Percentiles rank a stretch among this genome's conserved stretches.
Conservation (phyloP, 1,140 invertebrate species). For the Nasonia longicornis region DNA sequence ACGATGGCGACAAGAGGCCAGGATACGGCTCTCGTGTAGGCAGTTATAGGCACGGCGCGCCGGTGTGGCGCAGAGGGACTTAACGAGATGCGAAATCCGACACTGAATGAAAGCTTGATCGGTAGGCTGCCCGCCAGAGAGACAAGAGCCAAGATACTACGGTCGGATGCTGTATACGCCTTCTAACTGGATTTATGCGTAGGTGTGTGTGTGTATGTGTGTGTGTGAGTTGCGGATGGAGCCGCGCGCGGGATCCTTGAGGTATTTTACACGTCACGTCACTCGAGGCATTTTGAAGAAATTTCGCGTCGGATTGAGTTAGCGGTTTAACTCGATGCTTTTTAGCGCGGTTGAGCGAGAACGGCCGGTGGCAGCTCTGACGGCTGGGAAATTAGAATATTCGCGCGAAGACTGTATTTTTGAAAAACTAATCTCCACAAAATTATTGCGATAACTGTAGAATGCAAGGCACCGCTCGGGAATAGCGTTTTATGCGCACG, state of each 20-base stretch:
- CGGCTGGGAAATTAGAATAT: constrained; percentile 21
- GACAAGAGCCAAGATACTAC: not conserved
- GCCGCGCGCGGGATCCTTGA: not conserved
- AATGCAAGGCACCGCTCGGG: not conserved
- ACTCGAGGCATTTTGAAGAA: constrained; percentile 20
- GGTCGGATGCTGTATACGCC: not conserved
- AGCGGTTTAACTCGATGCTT: constrained; percentile 1
- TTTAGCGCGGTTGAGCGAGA: no score
- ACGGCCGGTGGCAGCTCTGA: not conserved
- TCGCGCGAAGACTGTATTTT: not conserved
- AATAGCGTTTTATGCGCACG: not conserved
- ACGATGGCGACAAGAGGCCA: not conserved
- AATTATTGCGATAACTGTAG: no score
- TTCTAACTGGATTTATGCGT: not conserved
- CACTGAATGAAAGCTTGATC: constrained; percentile 37
- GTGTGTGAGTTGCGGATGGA: not conserved
- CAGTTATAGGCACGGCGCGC: not conserved
- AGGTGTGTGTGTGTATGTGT: not conserved
- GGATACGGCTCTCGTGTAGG: not conserved
- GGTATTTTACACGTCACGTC: not conserved
- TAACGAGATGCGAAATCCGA: constrained; percentile 42
- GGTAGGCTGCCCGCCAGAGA: not conserved
- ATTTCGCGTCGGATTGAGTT: constrained; percentile 11
- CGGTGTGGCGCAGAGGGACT: not conserved
- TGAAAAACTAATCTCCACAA: no score